Evolutionary conservation across 2,888 invertebrate species (phyloP), one percentile per base, ranked within the genome.

Genomic region (Balanococcus diminutus): DNA sequence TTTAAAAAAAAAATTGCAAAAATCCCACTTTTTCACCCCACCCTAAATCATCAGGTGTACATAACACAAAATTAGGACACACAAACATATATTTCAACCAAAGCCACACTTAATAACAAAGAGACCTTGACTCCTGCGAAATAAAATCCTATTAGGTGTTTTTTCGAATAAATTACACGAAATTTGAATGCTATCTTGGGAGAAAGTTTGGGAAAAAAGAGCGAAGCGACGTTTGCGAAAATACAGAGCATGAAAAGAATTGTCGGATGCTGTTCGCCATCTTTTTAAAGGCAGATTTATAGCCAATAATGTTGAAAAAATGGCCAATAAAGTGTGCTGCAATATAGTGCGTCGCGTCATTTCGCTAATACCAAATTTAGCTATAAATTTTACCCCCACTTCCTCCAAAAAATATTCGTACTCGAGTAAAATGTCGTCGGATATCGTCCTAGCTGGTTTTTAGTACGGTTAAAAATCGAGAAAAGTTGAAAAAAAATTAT

Each of bases 281-380:
- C 72, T 72, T 72, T 56, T 72, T 72, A 72, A 72, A 72, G n/a
- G 11, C 72, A 32, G 31, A 72, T 72, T 72, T 72, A 72, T 72
- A 16, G 72, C 72, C 72, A 72, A 72, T 72, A 72, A 31, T 32
- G 28, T 31, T 31, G 72, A 31, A 31, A 72, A 72, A 72, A 72
- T 72, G 72, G 72, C 72, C 72, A 72, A 72, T 72, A 72, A 72
- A 72, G 22, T 22, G 31, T 31, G 31, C 16, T 16, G 72, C 28
- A 5, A 72, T 31, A 31, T 72, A 31, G 31, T 31, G 22, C 56
- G 22, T 56, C 19, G 56, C 56, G 22, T 56, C 19, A 22, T 56
- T 56, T 22, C 46, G 46, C n/a, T 46, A 46, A 46, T 46, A n/a
- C 46, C 46, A 46, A 42, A 46, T 46, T 46, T 46, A 16, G 46